Conservation (phyloP, 2,113 vertebrate species). For the Elaphurus davidianus region DNA sequence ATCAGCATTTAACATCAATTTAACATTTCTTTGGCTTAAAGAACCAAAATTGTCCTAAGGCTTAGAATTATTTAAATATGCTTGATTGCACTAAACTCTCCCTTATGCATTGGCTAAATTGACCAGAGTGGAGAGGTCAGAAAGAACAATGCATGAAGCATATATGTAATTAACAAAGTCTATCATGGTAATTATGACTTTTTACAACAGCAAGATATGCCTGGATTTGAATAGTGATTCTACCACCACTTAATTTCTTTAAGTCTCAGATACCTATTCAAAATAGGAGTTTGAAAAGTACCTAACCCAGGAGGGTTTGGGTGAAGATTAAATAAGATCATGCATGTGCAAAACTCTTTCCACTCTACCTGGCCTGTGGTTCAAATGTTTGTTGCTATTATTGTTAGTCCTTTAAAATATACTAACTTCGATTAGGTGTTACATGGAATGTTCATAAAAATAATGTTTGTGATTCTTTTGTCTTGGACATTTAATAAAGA, state of each 20-base stretch:
- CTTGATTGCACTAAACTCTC: neutral
- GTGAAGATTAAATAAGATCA: neutral
- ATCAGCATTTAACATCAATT: neutral
- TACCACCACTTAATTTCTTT: neutral
- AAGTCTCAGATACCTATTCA: neutral
- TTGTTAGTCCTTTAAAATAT: neutral
- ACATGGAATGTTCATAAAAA: neutral
- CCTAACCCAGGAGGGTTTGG: neutral
- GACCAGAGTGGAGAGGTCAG: neutral
- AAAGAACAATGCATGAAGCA: neutral
- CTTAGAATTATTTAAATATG: neutral
- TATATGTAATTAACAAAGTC: neutral
- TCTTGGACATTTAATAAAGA: neutral
- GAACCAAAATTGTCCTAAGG: neutral
- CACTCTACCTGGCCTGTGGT: neutral
- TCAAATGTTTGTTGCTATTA: neutral
- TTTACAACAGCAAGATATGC: neutral
- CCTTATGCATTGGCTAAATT: neutral
- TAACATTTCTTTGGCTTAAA: neutral
- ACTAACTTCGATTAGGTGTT: neutral
- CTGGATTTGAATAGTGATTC: neutral
- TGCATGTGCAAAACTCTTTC: neutral
- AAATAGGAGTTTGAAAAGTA: neutral
- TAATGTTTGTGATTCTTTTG: neutral
- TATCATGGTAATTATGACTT: neutral